Evolutionary conservation across 2,113 vertebrate species (phyloP).

Genomic region (Oceanodroma tethys): DNA sequence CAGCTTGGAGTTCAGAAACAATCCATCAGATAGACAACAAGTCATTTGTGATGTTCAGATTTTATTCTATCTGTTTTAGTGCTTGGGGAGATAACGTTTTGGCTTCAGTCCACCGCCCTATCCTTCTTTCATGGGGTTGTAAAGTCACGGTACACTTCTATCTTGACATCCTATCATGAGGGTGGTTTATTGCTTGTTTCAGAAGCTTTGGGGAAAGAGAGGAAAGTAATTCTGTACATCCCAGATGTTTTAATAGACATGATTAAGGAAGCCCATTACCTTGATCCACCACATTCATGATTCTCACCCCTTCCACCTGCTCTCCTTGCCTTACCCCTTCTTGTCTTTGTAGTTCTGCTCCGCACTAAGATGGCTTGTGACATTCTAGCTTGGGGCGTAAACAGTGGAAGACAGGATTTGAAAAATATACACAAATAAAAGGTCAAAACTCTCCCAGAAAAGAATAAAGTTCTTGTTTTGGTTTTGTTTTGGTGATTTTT

Average conservation of each 20-base stretch:
- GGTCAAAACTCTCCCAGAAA: constrained; percentile 58
- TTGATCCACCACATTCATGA: neutral
- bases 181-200: neutral
- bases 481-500: neutral
- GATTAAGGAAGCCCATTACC: neutral
- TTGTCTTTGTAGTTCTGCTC: neutral
- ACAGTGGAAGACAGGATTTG: constrained; percentile 23
- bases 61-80: neutral
- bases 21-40: neutral
- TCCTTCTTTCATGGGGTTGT: neutral
- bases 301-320: neutral
- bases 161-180: fast-evolving
- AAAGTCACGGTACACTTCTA: fast-evolving
- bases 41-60: neutral
- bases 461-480: neutral
- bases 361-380: constrained; percentile 41
- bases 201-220: neutral
- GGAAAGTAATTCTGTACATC: neutral
- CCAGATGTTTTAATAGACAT: neutral
- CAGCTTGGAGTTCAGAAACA: neutral
- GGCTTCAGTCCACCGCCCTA: neutral
- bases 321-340: neutral
- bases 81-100: neutral
- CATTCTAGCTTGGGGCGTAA: constrained; percentile 55
- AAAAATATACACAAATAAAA: constrained; percentile 65